Conservation (phyloP, 2,113 vertebrate genomes). For the Ciconia stormi region DNA sequence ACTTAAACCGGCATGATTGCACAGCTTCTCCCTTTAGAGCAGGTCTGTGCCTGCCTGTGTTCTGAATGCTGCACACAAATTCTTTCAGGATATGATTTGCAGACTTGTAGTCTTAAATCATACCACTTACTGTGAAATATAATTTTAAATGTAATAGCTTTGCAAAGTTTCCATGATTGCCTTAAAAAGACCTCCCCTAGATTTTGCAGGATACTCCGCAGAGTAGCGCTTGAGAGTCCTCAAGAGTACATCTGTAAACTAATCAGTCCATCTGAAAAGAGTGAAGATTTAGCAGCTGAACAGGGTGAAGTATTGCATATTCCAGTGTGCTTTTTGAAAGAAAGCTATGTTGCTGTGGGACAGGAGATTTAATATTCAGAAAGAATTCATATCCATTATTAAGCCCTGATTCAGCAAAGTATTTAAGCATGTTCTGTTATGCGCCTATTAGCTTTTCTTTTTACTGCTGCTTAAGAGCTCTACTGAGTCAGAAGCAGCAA, state of each 20-base stretch:
- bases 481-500: background rate
- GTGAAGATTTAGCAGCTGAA: background rate
- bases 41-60: background rate
- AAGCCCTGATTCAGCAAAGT: background rate
- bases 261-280: background rate
- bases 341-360: background rate
- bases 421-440: background rate
- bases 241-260: background rate
- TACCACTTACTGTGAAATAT: background rate
- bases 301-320: background rate
- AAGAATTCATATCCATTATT: background rate
- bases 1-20: background rate
- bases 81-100: background rate
- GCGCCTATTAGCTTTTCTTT: background rate
- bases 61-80: background rate
- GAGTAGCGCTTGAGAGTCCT: background rate
- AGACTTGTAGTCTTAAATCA: background rate
- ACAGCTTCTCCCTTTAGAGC: background rate
- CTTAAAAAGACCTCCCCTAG: background rate
- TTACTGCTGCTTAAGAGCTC: background rate
- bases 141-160: constrained; percentile 4
- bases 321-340: background rate
- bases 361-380: background rate
- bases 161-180: background rate
- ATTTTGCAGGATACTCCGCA: background rate